Conservation (phyloP, 2,797 vertebrate species). For the Myotis daubentonii region DNA sequence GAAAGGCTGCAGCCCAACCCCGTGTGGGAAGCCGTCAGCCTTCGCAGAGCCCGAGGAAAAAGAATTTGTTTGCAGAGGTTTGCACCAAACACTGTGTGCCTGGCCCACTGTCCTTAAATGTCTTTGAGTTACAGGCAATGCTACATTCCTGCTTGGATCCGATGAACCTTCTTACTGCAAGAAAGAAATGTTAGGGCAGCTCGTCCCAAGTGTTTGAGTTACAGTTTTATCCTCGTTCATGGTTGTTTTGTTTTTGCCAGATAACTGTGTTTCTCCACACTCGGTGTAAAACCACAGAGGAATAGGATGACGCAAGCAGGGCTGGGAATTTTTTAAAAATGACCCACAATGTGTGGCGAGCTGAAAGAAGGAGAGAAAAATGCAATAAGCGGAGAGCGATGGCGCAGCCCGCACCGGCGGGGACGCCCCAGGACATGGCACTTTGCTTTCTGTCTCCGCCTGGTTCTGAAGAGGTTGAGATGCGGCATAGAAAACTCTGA, state of each 20-base stretch:
- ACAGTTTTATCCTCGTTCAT: background rate
- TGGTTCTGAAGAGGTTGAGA: background rate
- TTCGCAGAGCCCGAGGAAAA: background rate
- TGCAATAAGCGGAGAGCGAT: too few relatives aligned
- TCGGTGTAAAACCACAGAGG: background rate
- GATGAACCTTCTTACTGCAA: constrained; percentile 24
- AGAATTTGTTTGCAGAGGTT: background rate
- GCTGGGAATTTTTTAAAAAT: background rate
- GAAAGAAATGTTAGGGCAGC: background rate
- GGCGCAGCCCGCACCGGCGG: background rate
- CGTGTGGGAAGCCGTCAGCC: background rate
- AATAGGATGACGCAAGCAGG: background rate
- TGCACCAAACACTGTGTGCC: background rate
- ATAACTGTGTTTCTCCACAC: background rate
- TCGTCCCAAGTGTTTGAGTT: background rate
- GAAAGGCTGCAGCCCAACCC: background rate
- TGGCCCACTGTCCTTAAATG: constrained; percentile 16
- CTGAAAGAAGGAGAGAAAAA: background rate
- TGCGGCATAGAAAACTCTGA: constrained; percentile 12
- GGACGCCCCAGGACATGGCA: background rate
- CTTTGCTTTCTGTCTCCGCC: background rate
- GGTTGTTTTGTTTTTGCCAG: background rate
- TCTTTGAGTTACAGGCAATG: background rate
- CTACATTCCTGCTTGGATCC: constrained; percentile 26
- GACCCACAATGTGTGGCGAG: background rate